A percentile compares a stretch with the other conserved stretches of the same genome.
Evolutionary conservation across 2,888 invertebrate genomes (phyloP).

Genomic region (Tetranychus truncatus): DNA sequence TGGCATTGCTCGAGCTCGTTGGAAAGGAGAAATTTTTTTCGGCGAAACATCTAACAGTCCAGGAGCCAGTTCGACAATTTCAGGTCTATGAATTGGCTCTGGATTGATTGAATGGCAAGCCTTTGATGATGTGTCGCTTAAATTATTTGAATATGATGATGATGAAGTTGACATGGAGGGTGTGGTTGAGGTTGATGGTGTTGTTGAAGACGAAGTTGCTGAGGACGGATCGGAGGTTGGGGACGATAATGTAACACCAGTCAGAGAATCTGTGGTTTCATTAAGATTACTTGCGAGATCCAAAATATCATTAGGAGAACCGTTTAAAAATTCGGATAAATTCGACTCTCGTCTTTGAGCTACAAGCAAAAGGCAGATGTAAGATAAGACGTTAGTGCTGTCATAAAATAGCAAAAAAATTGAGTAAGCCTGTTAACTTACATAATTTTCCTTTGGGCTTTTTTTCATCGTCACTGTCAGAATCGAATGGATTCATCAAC

Average conservation of each 20-base stretch:
- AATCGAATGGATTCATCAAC: slow-evolving; percentile 70
- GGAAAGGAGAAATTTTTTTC: slow-evolving; percentile 23
- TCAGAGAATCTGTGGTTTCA: neutral
- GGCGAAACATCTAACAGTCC: slow-evolving; percentile 32
- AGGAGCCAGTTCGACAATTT: slow-evolving; percentile 26
- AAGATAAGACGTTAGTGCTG: neutral
- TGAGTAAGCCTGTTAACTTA: neutral
- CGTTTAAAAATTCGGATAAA: neutral
- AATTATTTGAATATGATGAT: slow-evolving; percentile 14
- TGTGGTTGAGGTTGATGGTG: neutral
- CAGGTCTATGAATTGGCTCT: slow-evolving; percentile 9
- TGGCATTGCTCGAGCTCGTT: slow-evolving; percentile 20
- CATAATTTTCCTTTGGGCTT: slow-evolving; percentile 1
- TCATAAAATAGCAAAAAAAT: too few relatives aligned
- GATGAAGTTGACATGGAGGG: slow-evolving; percentile 15
- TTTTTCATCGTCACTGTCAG: slow-evolving; percentile 54
- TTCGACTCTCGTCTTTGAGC: neutral
- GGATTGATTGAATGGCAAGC: neutral
- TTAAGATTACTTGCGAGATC: neutral
- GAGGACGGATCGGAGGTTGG: neutral
- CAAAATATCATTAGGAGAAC: neutral
- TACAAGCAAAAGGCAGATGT: neutral
- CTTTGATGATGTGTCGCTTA: neutral
- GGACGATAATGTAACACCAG: neutral
- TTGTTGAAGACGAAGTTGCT: neutral